These are phyloP conservation scores for Empidonax traillii DNA, from an alignment of 2,113 vertebrate species.

Conservation along the genomic window DNA sequence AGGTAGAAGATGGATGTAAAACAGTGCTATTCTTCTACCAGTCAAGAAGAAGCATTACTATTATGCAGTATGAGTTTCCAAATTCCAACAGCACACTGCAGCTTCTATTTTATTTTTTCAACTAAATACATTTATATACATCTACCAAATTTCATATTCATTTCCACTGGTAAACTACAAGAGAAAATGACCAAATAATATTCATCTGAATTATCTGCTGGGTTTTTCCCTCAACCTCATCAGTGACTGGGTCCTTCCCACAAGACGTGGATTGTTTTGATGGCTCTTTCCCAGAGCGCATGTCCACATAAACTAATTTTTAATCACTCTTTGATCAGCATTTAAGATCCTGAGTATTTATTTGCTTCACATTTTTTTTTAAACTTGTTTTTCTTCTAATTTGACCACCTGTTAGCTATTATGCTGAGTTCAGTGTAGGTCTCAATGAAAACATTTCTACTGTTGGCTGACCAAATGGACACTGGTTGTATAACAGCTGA, in stretches of 20 bases:
- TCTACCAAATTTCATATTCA: not conserved
- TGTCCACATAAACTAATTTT: not conserved
- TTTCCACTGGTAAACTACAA: not conserved
- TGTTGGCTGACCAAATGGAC: slow-evolving; percentile 63
- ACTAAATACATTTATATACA: not conserved
- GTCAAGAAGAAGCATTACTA: not conserved
- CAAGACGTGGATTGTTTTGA: not conserved
- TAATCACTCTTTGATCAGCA: not conserved
- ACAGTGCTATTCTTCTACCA: not conserved
- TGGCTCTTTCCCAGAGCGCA: not conserved
- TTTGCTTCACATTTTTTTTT: not conserved
- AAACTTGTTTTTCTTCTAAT: slow-evolving; percentile 22
- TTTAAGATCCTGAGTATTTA: not conserved
- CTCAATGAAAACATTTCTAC: slow-evolving; percentile 50
- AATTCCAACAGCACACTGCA: not conserved
- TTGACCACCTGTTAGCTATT: slow-evolving; percentile 56
- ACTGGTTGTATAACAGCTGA: slow-evolving; percentile 37
- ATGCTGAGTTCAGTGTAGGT: slow-evolving; percentile 37
- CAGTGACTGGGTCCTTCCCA: not conserved
- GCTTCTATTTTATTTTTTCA: not conserved
- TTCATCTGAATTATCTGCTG: not conserved
- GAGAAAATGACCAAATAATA: not conserved
- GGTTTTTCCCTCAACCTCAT: not conserved
- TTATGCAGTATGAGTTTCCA: not conserved
- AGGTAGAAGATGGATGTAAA: not conserved